Percentiles rank a stretch among this genome's conserved stretches.
These are phyloP conservation scores for Lucinisca nassula DNA, from an alignment of 2,888 invertebrate species.

Conservation along the genomic window DNA sequence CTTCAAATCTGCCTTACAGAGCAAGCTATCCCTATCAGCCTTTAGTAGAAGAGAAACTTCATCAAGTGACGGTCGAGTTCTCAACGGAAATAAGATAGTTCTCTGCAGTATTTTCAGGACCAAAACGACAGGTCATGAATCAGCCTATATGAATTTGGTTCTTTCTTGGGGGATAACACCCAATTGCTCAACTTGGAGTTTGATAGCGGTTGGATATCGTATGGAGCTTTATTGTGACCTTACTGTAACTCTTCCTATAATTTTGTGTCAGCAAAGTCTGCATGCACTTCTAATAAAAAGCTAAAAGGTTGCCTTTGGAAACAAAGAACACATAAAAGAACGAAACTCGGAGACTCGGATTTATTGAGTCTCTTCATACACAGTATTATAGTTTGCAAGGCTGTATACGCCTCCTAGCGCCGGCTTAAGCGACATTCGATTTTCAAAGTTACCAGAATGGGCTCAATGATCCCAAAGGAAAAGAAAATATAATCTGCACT, in stretches of 20 bases:
- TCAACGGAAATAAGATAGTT: background rate
- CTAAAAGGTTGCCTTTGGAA: no score
- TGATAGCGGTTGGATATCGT: constrained; percentile 13
- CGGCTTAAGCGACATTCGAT: no score
- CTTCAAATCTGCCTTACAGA: constrained; percentile 62
- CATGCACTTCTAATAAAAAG: background rate
- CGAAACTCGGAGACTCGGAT: no score
- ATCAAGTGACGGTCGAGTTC: background rate
- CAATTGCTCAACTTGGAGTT: constrained; percentile 41
- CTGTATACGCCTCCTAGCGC: no score
- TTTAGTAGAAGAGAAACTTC: background rate
- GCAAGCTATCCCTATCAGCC: constrained; percentile 21
- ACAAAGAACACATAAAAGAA: no score
- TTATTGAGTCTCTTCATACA: no score
- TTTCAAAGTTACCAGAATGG: no score
- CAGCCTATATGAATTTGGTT: constrained; percentile 32
- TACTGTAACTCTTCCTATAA: constrained; percentile 23
- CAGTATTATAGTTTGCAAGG: no score
- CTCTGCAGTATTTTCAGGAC: background rate
- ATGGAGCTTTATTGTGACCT: constrained; percentile 36
- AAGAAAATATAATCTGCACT: no score
- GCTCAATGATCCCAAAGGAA: no score
- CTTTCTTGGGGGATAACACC: no score
- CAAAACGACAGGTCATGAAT: constrained; percentile 60
- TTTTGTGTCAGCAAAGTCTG: constrained; percentile 18